Base-by-base conservation (phyloP, 2,113 vertebrate species). In the Lipophrys pholis region DNA sequence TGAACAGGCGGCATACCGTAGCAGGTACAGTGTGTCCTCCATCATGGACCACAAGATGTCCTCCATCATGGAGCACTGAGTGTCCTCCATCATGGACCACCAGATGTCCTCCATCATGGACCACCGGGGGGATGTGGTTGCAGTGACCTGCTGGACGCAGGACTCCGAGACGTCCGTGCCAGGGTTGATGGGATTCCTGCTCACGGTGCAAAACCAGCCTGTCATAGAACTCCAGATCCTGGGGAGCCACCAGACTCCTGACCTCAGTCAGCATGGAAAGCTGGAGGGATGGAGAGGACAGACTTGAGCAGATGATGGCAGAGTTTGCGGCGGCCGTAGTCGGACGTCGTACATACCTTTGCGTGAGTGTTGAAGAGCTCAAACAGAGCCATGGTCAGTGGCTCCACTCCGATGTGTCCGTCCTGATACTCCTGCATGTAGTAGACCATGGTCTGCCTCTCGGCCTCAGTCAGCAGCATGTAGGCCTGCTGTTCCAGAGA, bases 351-450 rank as follows among this genome's bases (percentile, higher is more conserved):
- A 3, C 9, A 78, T 89, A 97, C 97, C 96, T 99, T 98, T 79
- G 97, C 95, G 0, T 96, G 96, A 0, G 97, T 99, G 90, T 98
- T 97, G 90, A 98, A 95, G 38, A 99, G 94, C 86, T 98, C 96
- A 0, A 96, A 97, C 79, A 99, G 93, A 0, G 97, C 97, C 95
- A 96, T 96, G 81, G 94, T 86, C 3, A 99, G 93, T 0, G 96
- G 92, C 41, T 96, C 94, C 67, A 97, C 94, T 0, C 93, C 89
- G 54, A 98, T 91, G 74, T 96, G 93, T 52, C 92, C 92, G 0
- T 95, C 86, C 43, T 94, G 95, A 88, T 99, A 99, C 92, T 99
- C 95, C 1, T 96, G 94, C 53, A 98, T 89, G 91, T 98, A 99
- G 90, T 98, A 98, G 41, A 54, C 91, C 96, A 99, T 95, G 76